phyloP scores from a whole-genome alignment of 2,113 vertebrate genomes.

The Brachyistius frenatus region DNA sequence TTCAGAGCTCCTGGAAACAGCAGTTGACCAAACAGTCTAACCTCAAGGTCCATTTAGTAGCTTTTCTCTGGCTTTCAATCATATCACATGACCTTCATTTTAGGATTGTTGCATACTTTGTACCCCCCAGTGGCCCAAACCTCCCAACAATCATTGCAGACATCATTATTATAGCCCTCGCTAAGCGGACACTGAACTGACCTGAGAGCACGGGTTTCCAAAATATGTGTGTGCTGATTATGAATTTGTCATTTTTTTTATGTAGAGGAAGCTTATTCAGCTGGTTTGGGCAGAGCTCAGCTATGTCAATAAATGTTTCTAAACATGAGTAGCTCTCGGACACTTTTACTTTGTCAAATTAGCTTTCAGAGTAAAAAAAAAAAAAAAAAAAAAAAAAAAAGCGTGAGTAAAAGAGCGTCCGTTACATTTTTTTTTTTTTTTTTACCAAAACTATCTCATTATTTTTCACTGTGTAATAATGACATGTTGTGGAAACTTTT shows the following conservation, averaged over 20 bases:
- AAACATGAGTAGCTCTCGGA: no score
- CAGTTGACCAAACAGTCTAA: constrained; percentile 11
- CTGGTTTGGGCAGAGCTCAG: no score
- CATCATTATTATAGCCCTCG: background rate
- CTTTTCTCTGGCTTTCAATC: constrained; percentile 3
- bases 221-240: no score
- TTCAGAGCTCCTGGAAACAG: constrained; percentile 23
- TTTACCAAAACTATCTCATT: background rate
- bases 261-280: no score
- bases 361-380: no score
- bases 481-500: background rate
- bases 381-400: no score
- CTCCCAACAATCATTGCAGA: background rate
- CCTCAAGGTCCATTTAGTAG: background rate
- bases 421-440: background rate
- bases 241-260: no score
- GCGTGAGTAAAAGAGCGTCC: background rate
- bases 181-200: background rate
- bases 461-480: background rate
- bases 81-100: background rate
- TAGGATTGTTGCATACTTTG: background rate
- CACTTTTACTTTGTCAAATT: no score
- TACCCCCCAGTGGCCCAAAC: background rate
- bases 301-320: no score
- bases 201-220: background rate